phyloP scores from a whole-genome alignment of 1,140 invertebrate species.

The Drosophila rufa region DNA sequence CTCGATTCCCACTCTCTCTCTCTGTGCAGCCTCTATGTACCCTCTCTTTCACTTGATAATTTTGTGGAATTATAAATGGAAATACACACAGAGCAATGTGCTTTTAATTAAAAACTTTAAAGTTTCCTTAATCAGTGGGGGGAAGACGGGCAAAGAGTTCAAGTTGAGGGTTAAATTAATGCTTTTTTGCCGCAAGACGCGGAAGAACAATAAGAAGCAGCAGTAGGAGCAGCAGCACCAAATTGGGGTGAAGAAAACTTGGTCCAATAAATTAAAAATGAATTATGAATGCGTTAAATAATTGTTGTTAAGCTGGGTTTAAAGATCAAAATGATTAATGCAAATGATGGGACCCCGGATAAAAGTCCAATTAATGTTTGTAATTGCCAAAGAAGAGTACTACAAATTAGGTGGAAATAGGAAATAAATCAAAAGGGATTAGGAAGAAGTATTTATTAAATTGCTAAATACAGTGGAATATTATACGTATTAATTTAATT shows the following conservation, averaged over 20 bases:
- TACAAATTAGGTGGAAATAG: not conserved
- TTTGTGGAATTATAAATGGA: conserved; percentile 74
- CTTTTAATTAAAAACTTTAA: conserved; percentile 81
- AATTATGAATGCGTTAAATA: conserved; percentile 53
- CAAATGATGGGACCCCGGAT: conserved; percentile 16
- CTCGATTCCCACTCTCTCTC: not conserved
- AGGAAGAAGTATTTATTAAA: not conserved
- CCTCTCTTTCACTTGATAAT: conserved; percentile 25
- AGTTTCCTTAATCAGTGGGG: conserved; percentile 34
- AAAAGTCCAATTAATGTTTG: conserved; percentile 16
- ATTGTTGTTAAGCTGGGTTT: conserved; percentile 47
- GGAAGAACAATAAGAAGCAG: conserved; percentile 28
- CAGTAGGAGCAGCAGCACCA: not conserved
- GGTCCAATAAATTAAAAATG: conserved; percentile 46
- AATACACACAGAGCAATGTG: conserved; percentile 73
- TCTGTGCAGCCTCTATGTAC: not conserved
- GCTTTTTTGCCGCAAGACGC: conserved; percentile 23
- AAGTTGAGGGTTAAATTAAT: conserved; percentile 49
- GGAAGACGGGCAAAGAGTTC: conserved; percentile 14
- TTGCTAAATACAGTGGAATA: not conserved
- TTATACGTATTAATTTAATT: conserved; percentile 14
- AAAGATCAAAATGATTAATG: conserved; percentile 52
- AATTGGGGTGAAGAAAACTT: conserved; percentile 15
- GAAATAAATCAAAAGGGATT: conserved; percentile 5
- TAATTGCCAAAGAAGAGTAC: not conserved